Conservation (phyloP, 2,888 invertebrate species). For the Drosophila planitibia region DNA sequence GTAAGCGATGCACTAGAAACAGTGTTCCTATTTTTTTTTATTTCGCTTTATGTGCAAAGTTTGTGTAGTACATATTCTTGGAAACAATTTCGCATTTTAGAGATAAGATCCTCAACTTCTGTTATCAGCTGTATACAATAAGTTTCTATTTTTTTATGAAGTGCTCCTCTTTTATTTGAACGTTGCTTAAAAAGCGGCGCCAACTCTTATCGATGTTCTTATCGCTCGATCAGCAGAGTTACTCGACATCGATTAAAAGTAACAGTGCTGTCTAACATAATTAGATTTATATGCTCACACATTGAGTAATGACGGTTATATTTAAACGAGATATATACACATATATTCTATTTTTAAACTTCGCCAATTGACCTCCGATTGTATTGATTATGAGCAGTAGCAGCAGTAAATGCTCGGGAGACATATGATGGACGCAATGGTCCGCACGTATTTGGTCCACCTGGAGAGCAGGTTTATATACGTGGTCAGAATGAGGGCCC, state of each 20-base stretch:
- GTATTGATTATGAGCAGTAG: background rate
- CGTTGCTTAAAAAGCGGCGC: background rate
- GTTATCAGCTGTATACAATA: background rate
- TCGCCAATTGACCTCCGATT: background rate
- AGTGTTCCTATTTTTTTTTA: background rate
- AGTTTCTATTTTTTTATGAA: background rate
- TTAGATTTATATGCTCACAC: background rate
- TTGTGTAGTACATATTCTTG: background rate
- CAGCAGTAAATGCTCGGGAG: conserved; percentile 42
- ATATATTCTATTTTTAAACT: background rate
- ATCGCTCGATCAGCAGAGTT: background rate
- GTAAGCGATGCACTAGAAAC: conserved; percentile 18
- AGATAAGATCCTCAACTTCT: background rate
- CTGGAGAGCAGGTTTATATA: conserved; percentile 61
- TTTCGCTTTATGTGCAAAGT: background rate
- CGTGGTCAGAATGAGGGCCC: conserved; percentile 60
- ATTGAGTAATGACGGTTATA: background rate
- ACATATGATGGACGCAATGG: conserved; percentile 62
- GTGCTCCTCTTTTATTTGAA: background rate
- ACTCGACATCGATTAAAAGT: background rate
- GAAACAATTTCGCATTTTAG: background rate
- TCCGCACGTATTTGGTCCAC: conserved; percentile 50
- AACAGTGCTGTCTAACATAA: background rate
- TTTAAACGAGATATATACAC: background rate
- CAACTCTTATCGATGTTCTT: background rate